Evolutionary conservation across 2,888 invertebrate genomes (phyloP), one percentile per base, ranked within the genome.

Genomic region (Creontiades dilutus): DNA sequence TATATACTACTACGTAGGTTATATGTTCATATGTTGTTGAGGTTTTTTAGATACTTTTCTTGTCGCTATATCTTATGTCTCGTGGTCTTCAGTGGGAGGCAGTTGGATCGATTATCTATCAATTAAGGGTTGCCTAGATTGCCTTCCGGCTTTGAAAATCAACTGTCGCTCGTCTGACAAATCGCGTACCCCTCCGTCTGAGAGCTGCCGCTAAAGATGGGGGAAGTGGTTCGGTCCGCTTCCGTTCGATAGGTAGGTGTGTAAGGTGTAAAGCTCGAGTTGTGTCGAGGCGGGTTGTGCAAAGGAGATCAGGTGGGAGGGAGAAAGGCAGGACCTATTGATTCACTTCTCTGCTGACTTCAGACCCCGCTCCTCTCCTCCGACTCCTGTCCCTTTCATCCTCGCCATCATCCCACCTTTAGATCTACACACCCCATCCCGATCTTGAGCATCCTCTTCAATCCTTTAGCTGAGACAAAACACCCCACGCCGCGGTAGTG

Each of bases 311-410:
- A 68, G 68, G 68, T 68, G 68, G 68, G 68, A 68, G 68, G 68
- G 68, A 68, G 68, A 68, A 68, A 68, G 68, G 68, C 68, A 82
- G 82, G 85, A 85, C 85, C 85, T 85, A 85, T 85, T 85, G 85
- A 85, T 85, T 85, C 85, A 61, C 61, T 85, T 85, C 85, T 85
- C 46, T 78, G 78, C 78, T 85, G 85, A 57, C 55, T 55, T 57
- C 82, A 82, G 52, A 14, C 52, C 82, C 82, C n/a, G n/a, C n/a
- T n/a, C n/a, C n/a, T n/a, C n/a, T n/a, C 7, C 37, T 7, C 37
- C 37, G 4, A 14, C 23, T 16, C 78, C 28, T 16, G 19, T 19
- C 78, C 78, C 27, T 61, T 61, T 37, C 37, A 37, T 37, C 68
- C 68, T 12, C 68, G 12, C 68, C 68, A 11, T 23, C 23, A 19